A percentile compares a stretch with the other conserved stretches of the same genome.
Evolutionary conservation across 2,888 invertebrate species (phyloP).

Genomic region (Heterodera filipjevi): DNA sequence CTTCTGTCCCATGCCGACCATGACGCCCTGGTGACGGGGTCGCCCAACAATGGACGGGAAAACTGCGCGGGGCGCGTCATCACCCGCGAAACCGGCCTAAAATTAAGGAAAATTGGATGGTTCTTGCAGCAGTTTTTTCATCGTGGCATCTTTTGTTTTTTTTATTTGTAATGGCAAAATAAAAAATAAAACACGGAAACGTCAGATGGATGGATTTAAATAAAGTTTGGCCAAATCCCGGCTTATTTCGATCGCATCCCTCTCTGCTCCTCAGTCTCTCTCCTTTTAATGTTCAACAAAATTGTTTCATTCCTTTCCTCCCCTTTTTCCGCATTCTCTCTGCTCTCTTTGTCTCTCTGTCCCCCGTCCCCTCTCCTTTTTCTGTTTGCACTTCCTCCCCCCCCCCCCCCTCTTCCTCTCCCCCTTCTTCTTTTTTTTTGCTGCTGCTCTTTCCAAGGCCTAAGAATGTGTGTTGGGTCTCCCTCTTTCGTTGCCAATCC

Average conservation of each 20-base stretch:
- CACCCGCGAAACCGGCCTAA: slow-evolving; percentile 73
- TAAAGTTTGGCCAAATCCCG: no score
- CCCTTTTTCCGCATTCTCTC: background rate
- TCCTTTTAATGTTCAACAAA: background rate
- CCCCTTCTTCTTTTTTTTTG: background rate
- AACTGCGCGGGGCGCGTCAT: slow-evolving; percentile 79
- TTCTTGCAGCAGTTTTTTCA: no score
- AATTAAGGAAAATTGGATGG: no score
- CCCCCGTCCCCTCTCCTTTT: background rate
- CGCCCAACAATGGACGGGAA: slow-evolving; percentile 82
- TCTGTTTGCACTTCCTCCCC: background rate
- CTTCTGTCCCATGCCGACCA: slow-evolving; percentile 42
- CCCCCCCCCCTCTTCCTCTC: background rate
- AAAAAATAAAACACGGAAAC: no score
- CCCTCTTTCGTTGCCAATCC: background rate
- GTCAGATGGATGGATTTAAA: no score
- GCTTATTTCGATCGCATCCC: background rate
- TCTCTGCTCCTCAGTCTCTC: background rate
- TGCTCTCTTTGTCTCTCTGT: background rate
- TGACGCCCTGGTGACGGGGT: slow-evolving; percentile 45
- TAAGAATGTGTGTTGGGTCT: background rate
- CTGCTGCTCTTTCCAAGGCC: background rate
- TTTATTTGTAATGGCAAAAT: no score
- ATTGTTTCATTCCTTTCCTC: background rate
- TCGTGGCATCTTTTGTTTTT: no score